Base-by-base conservation (phyloP, 2,797 vertebrate species). In the Hypotaenidia okinawae region DNA sequence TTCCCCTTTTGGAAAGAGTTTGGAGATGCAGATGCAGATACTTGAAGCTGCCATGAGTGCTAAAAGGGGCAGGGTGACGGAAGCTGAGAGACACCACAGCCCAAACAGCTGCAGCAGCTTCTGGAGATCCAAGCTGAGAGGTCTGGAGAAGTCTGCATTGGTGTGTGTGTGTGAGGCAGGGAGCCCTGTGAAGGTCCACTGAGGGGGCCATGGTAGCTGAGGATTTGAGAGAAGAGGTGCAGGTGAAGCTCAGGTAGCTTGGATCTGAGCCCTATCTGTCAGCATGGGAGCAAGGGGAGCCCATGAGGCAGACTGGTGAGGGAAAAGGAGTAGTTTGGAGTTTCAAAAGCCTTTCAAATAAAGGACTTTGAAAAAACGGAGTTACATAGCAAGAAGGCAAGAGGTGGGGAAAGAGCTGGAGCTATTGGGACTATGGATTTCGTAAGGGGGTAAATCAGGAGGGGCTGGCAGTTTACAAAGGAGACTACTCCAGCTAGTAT, bases 161-260 rank as follows among this genome's bases (percentile, higher is more conserved):
- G 43, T 49, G 8, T 17, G 12, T 24, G 78, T 24, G 37, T 37
- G 78, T 11, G 49, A 81, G 18, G 27, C 3, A 1, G 0, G 37
- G 21, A 91, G 41, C 27, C 43, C 58, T 70, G 15, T 25, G 15
- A 68, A 82, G 16, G 10, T 14, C 27, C 55, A 32, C 41, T 22
- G 41, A 27, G 17, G 7, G 19, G 21, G 8, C 25, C 51, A n/a
- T 1, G 9, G 17, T 1, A 76, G 47, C 58, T 76, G 24, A 32
- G 6, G 11, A 55, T 32, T 55, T 28, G 17, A 54, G 28, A 78
- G n/a, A 88, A 37, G 8, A 75, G 27, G 24, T 0, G 0, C 28
- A 84, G 28, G 33, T 15, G 10, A 84, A 88, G 32, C 27, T 64
- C 32, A 11, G 5, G 16, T 10, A 52, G 35, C 9, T 0, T 28